Evolutionary conservation across 2,888 invertebrate genomes (phyloP).

Genomic region (Athalia cordata): DNA sequence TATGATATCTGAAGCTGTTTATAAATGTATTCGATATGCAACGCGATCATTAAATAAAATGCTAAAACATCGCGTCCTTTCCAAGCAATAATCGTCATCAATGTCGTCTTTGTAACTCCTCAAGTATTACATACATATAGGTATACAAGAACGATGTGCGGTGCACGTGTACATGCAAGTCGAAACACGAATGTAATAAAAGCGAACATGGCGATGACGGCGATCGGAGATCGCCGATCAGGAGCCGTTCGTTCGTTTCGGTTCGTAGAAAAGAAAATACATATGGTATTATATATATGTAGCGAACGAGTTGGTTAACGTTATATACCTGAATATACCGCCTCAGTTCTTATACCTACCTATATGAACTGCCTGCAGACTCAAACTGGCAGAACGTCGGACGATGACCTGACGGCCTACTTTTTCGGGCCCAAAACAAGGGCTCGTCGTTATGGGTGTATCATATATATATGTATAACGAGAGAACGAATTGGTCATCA

Average conservation of each 20-base stretch:
- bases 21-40: neutral
- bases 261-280: constrained; percentile 19
- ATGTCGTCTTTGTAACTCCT: neutral
- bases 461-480: neutral
- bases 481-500: neutral
- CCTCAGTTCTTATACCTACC: neutral
- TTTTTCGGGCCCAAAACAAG: constrained; percentile 26
- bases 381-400: constrained; percentile 23
- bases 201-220: neutral
- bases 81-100: neutral
- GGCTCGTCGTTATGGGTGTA: neutral
- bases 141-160: neutral
- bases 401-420: constrained; percentile 30
- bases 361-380: neutral
- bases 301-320: neutral
- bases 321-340: neutral
- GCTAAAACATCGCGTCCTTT: too few species aligned
- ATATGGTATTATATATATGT: neutral
- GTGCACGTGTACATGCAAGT: neutral
- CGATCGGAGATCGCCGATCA: constrained; percentile 6
- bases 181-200: neutral
- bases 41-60: too few species aligned
- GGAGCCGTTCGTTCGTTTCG: too few species aligned
- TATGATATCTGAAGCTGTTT: too few species aligned
- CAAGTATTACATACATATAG: neutral